A percentile compares a stretch with the other conserved stretches of the same genome.
These are phyloP conservation scores for Platycercus adscitus DNA, from an alignment of 2,113 vertebrate genomes.

Conservation along the genomic window DNA sequence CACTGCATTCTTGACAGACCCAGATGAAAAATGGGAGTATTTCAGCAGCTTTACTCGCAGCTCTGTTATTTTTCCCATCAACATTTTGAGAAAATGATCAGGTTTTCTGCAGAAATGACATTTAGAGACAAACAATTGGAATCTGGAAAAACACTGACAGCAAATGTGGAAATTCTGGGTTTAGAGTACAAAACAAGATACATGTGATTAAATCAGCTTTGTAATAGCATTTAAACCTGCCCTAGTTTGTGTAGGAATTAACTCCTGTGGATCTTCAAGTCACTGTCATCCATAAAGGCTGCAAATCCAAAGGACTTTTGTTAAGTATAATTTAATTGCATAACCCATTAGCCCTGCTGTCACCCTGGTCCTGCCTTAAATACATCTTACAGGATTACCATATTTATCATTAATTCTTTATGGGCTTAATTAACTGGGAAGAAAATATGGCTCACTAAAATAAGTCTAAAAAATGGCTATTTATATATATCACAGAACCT, in stretches of 20 bases:
- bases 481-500: not conserved
- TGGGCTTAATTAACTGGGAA: not conserved
- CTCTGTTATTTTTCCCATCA: not conserved
- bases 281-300: not conserved
- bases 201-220: not conserved
- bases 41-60: not conserved
- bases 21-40: not conserved
- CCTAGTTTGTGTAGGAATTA: not conserved
- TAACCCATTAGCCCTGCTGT: not conserved
- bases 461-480: not conserved
- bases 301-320: not conserved
- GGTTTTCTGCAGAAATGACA: not conserved
- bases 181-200: not conserved
- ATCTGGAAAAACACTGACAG: not conserved
- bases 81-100: not conserved
- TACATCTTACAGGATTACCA: not conserved
- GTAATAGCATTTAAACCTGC: not conserved
- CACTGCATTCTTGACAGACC: not conserved
- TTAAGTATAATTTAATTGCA: not conserved
- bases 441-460: not conserved
- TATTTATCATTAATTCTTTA: constrained; percentile 3
- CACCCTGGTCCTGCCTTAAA: not conserved
- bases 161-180: not conserved
- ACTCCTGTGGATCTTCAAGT: not conserved
- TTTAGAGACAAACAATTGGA: not conserved